These are phyloP conservation scores for Lagocephalus sceleratus DNA, from an alignment of 2,797 vertebrate species.

Conservation along the genomic window DNA sequence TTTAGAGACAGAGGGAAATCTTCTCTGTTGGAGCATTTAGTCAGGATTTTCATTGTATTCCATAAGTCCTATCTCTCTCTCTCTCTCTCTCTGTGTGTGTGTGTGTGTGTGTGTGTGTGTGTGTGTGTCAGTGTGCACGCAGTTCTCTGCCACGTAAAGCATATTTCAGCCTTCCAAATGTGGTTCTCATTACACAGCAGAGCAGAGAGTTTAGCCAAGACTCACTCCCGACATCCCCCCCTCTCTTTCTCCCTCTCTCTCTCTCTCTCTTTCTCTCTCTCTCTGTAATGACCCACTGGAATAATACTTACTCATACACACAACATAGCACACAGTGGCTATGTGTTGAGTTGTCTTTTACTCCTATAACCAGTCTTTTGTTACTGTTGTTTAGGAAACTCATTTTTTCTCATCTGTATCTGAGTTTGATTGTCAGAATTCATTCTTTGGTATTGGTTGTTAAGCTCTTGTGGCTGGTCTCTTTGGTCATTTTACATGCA, in stretches of 20 bases:
- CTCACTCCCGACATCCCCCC: conserved; percentile 71
- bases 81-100: conserved; percentile 5
- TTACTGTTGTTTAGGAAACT: background rate
- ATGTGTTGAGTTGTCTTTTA: background rate
- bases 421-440: background rate
- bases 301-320: conserved; percentile 14
- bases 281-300: conserved; percentile 23
- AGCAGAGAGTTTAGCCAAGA: conserved; percentile 74
- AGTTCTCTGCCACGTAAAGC: conserved; percentile 63
- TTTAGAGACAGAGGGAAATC: background rate
- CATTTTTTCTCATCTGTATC: background rate
- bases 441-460: background rate
- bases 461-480: background rate
- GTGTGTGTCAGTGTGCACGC: conserved; percentile 12
- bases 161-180: conserved; percentile 82
- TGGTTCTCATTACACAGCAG: conserved; percentile 84
- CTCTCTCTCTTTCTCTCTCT: conserved; percentile 1
- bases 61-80: conserved; percentile 3
- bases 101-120: conserved; percentile 15
- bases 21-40: conserved; percentile 5
- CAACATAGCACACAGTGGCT: background rate
- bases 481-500: background rate
- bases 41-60: conserved; percentile 28
- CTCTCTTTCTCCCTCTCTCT: conserved; percentile 29
- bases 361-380: background rate